Conservation (phyloP, 2,113 vertebrate species). For the Callithrix jacchus region DNA sequence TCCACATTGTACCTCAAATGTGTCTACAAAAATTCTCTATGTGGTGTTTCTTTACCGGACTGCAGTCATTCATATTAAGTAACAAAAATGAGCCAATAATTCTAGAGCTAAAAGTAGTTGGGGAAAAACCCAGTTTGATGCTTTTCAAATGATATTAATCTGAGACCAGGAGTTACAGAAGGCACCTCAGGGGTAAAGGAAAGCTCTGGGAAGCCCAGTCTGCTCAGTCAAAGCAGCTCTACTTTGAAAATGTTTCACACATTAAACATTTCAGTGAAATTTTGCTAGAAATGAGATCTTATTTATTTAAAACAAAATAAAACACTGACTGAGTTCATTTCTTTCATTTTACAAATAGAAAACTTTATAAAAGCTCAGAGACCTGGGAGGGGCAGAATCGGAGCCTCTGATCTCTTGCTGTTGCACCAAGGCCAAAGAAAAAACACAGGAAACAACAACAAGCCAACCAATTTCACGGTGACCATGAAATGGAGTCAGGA, state of each 20-base stretch:
- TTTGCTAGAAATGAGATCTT: not conserved
- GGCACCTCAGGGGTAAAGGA: not conserved
- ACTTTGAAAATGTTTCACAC: not conserved
- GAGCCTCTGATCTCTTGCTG: not conserved
- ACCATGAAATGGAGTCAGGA: not conserved
- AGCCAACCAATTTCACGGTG: not conserved
- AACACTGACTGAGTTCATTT: not conserved
- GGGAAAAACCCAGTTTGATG: not conserved
- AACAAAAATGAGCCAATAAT: conserved; percentile 10
- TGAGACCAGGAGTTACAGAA: not conserved
- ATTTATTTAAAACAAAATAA: conserved; percentile 34
- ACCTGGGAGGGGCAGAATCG: not conserved
- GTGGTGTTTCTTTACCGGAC: not conserved
- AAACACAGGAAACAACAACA: not conserved
- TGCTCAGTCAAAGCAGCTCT: not conserved
- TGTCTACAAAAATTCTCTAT: not conserved
- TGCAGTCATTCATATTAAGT: not conserved
- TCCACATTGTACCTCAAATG: not conserved
- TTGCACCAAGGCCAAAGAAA: not conserved
- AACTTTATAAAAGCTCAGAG: conserved; percentile 1
- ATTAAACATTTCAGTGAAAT: not conserved
- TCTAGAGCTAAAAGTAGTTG: not conserved
- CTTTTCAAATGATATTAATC: not conserved
- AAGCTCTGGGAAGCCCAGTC: not conserved
- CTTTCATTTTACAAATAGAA: not conserved